Evolutionary conservation across 2,113 vertebrate genomes (phyloP).

Genomic region (Cyprinodon tularosa): DNA sequence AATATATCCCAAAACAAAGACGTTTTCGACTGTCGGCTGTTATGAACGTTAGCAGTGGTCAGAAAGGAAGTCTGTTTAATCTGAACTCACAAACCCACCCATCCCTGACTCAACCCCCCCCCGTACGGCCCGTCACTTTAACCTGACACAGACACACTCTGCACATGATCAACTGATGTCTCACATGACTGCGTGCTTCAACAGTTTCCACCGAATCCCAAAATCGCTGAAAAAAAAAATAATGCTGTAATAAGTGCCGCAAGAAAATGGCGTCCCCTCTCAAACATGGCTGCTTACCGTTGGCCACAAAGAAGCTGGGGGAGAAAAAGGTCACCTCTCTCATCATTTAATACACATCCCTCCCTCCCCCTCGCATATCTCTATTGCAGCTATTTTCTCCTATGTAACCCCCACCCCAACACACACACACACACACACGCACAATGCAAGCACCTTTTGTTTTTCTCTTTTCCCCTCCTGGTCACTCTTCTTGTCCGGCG

Average conservation of each 20-base stretch:
- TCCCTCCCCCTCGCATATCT: conserved; percentile 14
- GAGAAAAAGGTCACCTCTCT: conserved; percentile 75
- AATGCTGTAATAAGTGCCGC: conserved; percentile 71
- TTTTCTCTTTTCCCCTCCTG: conserved; percentile 40
- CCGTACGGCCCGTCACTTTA: conserved; percentile 42
- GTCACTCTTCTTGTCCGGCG: conserved; percentile 64
- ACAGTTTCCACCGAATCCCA: conserved; percentile 72
- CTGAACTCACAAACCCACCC: conserved; percentile 20
- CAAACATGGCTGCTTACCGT: conserved; percentile 77
- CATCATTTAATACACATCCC: conserved; percentile 59
- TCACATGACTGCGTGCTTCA: conserved; percentile 69
- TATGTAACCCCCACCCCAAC: neutral
- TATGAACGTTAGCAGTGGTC: conserved; percentile 82
- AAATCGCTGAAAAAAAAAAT: conserved; percentile 76
- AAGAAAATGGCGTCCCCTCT: conserved; percentile 81
- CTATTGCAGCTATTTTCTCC: conserved; percentile 20
- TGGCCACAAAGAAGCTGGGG: conserved; percentile 55
- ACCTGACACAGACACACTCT: conserved; percentile 35
- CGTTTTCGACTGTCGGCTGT: conserved; percentile 78
- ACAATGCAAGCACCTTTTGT: conserved; percentile 55
- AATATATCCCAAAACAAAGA: conserved; percentile 68
- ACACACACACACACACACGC: neutral
- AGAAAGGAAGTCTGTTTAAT: conserved; percentile 77
- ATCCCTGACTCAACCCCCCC: conserved; percentile 45
- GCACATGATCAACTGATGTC: conserved; percentile 69